Evolutionary conservation across 2,888 invertebrate genomes (phyloP), one percentile per base, ranked within the genome.

Genomic region (Helleia helle): DNA sequence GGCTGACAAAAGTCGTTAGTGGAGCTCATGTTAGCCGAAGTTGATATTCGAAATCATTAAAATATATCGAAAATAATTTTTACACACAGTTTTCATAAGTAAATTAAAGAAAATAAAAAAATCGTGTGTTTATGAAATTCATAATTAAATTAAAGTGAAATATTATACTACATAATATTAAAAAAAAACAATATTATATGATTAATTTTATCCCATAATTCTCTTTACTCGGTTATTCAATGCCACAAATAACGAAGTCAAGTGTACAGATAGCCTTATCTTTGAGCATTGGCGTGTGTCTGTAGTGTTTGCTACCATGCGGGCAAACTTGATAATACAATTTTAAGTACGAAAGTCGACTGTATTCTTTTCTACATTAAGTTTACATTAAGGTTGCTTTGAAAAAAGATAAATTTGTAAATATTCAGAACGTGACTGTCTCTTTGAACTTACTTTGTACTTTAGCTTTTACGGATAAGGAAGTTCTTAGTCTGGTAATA

Each of bases 261-360:
- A 77, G 79, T 76, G 76, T 63, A 71, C 52, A 59, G 74, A 76
- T 77, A 76, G 56, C 53, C 51, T 56, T 76, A 76, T 77, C 77
- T 63, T 49, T 51, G 68, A 60, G 62, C 79, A 66, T 49, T 70
- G 70, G 62, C 69, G 75, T 76, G 71, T 79, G 65, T 64, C 71
- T 58, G 59, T 51, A 50, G n/a, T n/a, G n/a, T 50, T 56, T 48
- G 53, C 44, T 48, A 46, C 46, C 48, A 81, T 81, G 77, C 81
- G 81, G 81, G 81, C 50, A 8, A 29, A 46, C 36, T 41, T 51
- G 52, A 54, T 51, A 51, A 34, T 31, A 37, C 4, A 44, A 36
- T 26, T 15, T 8, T 12, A 36, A 37, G 25, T 0, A 25, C 17
- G 6, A 48, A 39, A 48, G 44, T 37, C 37, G 39, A 39, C 41